phyloP scores from a whole-genome alignment of 2,113 vertebrate genomes.

The Pachyramphus minor region DNA sequence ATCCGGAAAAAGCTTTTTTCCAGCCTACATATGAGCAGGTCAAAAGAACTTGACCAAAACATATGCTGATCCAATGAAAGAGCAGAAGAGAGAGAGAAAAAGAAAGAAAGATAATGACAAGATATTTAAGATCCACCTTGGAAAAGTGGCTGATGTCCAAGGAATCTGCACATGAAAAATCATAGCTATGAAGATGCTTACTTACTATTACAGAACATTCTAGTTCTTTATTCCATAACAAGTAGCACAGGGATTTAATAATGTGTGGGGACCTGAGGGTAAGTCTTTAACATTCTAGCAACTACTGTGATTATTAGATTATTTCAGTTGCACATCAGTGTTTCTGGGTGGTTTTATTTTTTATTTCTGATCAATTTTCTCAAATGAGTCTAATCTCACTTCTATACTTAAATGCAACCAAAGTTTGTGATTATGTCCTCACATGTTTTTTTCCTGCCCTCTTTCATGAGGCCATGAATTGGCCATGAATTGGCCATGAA shows the following conservation, averaged over 20 bases:
- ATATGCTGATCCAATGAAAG: background rate
- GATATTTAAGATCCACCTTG: background rate
- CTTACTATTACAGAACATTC: background rate
- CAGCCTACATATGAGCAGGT: accelerated
- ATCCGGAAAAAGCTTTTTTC: background rate
- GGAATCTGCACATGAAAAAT: background rate
- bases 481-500: accelerated
- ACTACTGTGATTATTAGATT: background rate
- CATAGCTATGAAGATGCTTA: background rate
- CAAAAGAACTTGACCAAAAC: background rate
- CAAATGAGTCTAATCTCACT: background rate
- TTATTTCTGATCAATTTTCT: background rate
- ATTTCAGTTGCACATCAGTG: background rate
- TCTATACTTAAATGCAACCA: background rate
- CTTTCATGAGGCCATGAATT: background rate
- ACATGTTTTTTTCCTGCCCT: background rate
- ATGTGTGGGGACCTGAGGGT: background rate
- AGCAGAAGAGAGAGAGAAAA: no score
- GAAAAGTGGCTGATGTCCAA: background rate
- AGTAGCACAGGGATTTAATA: background rate
- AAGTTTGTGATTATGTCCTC: background rate
- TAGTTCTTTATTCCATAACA: background rate
- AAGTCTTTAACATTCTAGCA: background rate
- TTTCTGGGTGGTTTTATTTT: background rate
- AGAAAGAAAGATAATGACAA: background rate